These are phyloP conservation scores for Melinaea menophilus DNA, from an alignment of 2,888 invertebrate species.

Conservation along the genomic window DNA sequence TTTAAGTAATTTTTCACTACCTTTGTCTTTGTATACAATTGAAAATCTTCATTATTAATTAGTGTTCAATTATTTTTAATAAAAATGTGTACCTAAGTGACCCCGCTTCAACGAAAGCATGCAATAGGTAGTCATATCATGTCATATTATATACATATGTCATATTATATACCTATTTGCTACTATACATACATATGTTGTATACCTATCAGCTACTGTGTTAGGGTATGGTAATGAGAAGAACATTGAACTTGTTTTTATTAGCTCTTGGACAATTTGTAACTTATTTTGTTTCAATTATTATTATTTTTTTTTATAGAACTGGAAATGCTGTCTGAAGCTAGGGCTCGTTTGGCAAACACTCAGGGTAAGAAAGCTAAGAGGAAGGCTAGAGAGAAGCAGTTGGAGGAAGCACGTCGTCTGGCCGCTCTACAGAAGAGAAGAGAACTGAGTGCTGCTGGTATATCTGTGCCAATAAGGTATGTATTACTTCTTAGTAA, in stretches of 20 bases:
- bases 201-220: too few relatives aligned
- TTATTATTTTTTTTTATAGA: slow-evolving; percentile 74
- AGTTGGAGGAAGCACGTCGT: slow-evolving; percentile 97
- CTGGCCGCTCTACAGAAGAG: slow-evolving; percentile 98
- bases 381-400: slow-evolving; percentile 97
- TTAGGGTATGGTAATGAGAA: too few relatives aligned
- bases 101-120: too few relatives aligned
- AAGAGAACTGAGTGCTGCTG: slow-evolving; percentile 97
- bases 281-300: slow-evolving; percentile 7
- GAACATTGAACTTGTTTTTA: slow-evolving; percentile 6
- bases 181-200: too few relatives aligned
- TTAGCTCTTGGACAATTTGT: background rate
- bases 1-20: too few relatives aligned
- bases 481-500: slow-evolving; percentile 10
- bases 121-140: too few relatives aligned
- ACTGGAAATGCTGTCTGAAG: slow-evolving; percentile 99
- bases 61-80: too few relatives aligned
- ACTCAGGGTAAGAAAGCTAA: slow-evolving; percentile 98
- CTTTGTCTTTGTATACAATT: too few relatives aligned
- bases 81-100: too few relatives aligned
- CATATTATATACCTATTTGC: too few relatives aligned
- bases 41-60: too few relatives aligned
- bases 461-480: slow-evolving; percentile 82
- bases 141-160: too few relatives aligned
- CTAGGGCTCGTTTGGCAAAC: slow-evolving; percentile 97